Conservation (phyloP, 2,888 invertebrate genomes). For the Lepidocyrtoides sp. region DNA sequence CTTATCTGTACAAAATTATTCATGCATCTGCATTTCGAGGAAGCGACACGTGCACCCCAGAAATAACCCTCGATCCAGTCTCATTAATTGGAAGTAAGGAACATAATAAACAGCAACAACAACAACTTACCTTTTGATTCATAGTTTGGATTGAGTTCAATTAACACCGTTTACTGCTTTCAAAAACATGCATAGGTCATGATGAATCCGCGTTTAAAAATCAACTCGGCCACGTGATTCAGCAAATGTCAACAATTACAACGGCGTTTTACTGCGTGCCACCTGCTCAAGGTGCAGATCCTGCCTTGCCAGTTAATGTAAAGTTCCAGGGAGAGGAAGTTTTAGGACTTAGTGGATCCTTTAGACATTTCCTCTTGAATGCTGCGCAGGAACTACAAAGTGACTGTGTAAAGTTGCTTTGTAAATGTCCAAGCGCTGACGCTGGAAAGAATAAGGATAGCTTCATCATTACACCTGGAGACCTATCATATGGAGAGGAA, state of each 20-base stretch:
- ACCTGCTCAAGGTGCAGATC: slow-evolving; percentile 87
- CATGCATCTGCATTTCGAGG: slow-evolving; percentile 52
- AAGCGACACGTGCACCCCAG: slow-evolving; percentile 86
- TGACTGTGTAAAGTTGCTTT: slow-evolving; percentile 86
- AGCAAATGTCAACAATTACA: slow-evolving; percentile 86
- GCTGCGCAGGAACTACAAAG: slow-evolving; percentile 86
- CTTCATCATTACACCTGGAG: slow-evolving; percentile 86
- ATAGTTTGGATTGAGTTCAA: too few species aligned
- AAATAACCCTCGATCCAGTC: slow-evolving; percentile 86
- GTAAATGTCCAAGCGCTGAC: slow-evolving; percentile 86
- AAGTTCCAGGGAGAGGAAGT: slow-evolving; percentile 87
- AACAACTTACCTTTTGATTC: too few species aligned
- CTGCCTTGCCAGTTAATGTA: slow-evolving; percentile 87
- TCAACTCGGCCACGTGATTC: slow-evolving; percentile 86
- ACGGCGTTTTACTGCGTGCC: slow-evolving; percentile 86
- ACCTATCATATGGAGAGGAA: slow-evolving; percentile 86
- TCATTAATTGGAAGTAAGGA: slow-evolving; percentile 86
- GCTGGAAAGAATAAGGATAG: slow-evolving; percentile 86
- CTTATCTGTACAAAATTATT: slow-evolving; percentile 66
- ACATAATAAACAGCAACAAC: too few species aligned
- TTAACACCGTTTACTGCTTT: background rate
- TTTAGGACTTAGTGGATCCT: slow-evolving; percentile 87
- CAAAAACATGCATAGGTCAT: background rate
- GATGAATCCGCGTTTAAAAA: slow-evolving; percentile 50
- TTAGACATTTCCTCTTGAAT: slow-evolving; percentile 87